A percentile compares a stretch with the other conserved stretches of the same genome.
Conservation (phyloP, 2,888 invertebrate genomes). For the Philaethria dido region DNA sequence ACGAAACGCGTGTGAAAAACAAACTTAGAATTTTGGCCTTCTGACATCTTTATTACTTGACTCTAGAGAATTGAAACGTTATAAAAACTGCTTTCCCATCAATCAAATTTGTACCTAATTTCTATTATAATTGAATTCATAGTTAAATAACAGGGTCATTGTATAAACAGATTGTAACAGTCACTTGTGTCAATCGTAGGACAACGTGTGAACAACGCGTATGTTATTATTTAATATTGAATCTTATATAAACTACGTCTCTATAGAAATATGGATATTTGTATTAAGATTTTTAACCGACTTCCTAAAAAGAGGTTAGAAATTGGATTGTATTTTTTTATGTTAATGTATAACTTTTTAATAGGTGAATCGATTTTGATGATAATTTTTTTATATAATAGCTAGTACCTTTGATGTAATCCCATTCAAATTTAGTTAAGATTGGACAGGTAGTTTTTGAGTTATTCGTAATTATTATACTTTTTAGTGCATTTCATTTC, state of each 20-base stretch:
- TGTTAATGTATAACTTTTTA: no score
- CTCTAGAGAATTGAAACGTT: constrained; percentile 32
- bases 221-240: constrained; percentile 13
- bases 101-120: constrained; percentile 55
- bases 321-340: no score
- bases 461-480: no score
- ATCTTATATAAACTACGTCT: constrained; percentile 27
- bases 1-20: constrained; percentile 66
- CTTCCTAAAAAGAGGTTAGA: no score
- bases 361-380: no score
- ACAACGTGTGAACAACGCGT: not conserved
- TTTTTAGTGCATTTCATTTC: no score
- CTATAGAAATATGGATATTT: constrained; percentile 30
- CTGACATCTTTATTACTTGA: constrained; percentile 70
- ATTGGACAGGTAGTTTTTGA: no score
- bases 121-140: constrained; percentile 46
- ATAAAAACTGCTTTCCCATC: constrained; percentile 38
- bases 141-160: constrained; percentile 45
- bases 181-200: constrained; percentile 77
- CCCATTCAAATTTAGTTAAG: no score
- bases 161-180: constrained; percentile 51
- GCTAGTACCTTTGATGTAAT: no score
- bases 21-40: constrained; percentile 58
- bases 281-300: no score
- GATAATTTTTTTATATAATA: no score